Percentiles rank a stretch among this genome's conserved stretches.
These are phyloP conservation scores for Ypsolopha scabrella DNA, from an alignment of 2,888 invertebrate species.

Conservation along the genomic window DNA sequence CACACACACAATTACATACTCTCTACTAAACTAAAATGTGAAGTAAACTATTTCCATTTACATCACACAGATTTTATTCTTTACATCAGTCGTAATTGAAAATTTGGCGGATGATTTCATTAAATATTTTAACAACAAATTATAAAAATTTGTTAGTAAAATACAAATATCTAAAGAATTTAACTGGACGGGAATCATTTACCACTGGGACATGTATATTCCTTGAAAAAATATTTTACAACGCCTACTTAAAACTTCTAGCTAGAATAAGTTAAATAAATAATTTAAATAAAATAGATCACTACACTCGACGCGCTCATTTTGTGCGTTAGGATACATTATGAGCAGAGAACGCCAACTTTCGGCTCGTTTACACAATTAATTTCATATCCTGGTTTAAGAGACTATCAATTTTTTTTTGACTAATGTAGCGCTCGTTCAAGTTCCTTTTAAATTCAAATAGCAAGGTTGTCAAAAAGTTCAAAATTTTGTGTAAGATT, in stretches of 20 bases:
- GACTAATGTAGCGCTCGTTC: too few relatives aligned
- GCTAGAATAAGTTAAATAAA: slow-evolving; percentile 68
- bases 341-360: slow-evolving; percentile 17
- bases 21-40: slow-evolving; percentile 54
- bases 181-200: slow-evolving; percentile 21
- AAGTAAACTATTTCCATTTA: slow-evolving; percentile 47
- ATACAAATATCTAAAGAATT: slow-evolving; percentile 15
- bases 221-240: slow-evolving; percentile 22
- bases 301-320: slow-evolving; percentile 34
- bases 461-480: too few relatives aligned
- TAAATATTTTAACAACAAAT: slow-evolving; percentile 34
- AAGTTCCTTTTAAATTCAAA: too few relatives aligned
- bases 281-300: slow-evolving; percentile 61
- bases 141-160: slow-evolving; percentile 30
- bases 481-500: not conserved
- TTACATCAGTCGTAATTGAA: slow-evolving; percentile 65
- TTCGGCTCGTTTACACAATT: too few relatives aligned
- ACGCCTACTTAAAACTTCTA: slow-evolving; percentile 49
- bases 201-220: slow-evolving; percentile 16
- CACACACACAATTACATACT: slow-evolving; percentile 45
- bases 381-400: too few relatives aligned
- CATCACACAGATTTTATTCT: slow-evolving; percentile 55
- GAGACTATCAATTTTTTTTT: too few relatives aligned
- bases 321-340: slow-evolving; percentile 35
- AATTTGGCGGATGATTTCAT: slow-evolving; percentile 41